These are phyloP conservation scores for Drosophila nebulosa DNA, from an alignment of 1,140 invertebrate species.

Conservation along the genomic window DNA sequence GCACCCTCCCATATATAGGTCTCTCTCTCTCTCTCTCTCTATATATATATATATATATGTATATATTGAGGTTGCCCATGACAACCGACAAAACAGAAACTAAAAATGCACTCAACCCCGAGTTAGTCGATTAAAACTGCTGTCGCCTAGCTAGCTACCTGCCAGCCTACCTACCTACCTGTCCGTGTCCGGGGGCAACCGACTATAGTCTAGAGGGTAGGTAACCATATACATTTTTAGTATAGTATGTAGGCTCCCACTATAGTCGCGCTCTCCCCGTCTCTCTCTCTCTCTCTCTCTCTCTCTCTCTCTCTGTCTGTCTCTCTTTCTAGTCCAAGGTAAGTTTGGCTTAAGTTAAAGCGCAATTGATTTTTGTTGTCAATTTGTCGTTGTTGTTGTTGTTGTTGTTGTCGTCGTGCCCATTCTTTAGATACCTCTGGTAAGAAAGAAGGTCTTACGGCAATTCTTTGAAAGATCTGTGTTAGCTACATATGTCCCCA, in stretches of 20 bases:
- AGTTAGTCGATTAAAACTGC: conserved; percentile 17
- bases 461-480: too few species aligned
- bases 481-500: too few species aligned
- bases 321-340: conserved; percentile 24
- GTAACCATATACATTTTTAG: too few species aligned
- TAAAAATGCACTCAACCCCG: conserved; percentile 47
- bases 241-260: neutral
- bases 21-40: too few species aligned
- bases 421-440: conserved; percentile 1
- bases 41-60: conserved; percentile 10
- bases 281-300: neutral
- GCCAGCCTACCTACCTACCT: conserved; percentile 39
- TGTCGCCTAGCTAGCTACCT: conserved; percentile 11
- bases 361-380: conserved; percentile 56
- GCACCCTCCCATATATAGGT: conserved; percentile 13
- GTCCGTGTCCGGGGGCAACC: too few species aligned
- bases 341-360: conserved; percentile 29
- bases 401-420: neutral
- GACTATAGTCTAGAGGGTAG: neutral
- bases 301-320: neutral
- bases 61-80: conserved; percentile 64
- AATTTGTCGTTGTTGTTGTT: neutral
- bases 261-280: neutral
- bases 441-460: neutral
- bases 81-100: conserved; percentile 49